Evolutionary conservation across 2,797 vertebrate genomes (phyloP), one percentile per base, ranked within the genome.

Genomic region (Phaenicophaeus curvirostris): DNA sequence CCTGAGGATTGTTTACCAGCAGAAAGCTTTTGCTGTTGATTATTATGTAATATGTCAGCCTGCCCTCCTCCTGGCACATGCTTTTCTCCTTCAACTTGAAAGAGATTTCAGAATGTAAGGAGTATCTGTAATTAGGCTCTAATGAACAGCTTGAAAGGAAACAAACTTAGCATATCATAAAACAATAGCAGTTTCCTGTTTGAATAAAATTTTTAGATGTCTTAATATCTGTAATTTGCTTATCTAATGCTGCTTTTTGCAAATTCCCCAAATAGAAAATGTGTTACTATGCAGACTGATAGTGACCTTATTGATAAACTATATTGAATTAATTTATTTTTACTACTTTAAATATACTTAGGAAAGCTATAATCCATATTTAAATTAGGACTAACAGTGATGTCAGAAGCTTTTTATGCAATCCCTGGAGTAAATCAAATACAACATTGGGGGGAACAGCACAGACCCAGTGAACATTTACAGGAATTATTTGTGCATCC

Each of bases 61-160:
- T 78, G 25, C 27, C 37, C 35, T 81, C 68, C n/a, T 85, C 31
- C 61, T 59, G 58, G 57, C 89, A 94, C 69, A 54, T 80, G 33
- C 73, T 89, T 91, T 95, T 87, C 50, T 42, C 75, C n/a, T 79
- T 87, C 51, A 66, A 31, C n/a, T 85, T 0, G 0, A 67, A 92
- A 82, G 61, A 93, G 50, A 44, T 42, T 81, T 74, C 23, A 69
- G 69, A 91, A 54, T 75, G 35, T 16, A 69, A 57, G 9, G 33
- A 72, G 23, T 80, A 28, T 72, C 54, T 89, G 39, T 92, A 92
- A 93, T 84, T 80, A 87, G 44, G 24, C 53, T 44, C 89, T 93
- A 93, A 92, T 44, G 37, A 63, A 88, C 51, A 88, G 76, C 73
- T 88, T 79, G 89, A 94, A 88, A 82, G 50, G 87, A 90, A 87